Evolutionary conservation across 64 coral and sea anemone genomes (phyloP).

Genomic region (Stylophora pistillata): DNA sequence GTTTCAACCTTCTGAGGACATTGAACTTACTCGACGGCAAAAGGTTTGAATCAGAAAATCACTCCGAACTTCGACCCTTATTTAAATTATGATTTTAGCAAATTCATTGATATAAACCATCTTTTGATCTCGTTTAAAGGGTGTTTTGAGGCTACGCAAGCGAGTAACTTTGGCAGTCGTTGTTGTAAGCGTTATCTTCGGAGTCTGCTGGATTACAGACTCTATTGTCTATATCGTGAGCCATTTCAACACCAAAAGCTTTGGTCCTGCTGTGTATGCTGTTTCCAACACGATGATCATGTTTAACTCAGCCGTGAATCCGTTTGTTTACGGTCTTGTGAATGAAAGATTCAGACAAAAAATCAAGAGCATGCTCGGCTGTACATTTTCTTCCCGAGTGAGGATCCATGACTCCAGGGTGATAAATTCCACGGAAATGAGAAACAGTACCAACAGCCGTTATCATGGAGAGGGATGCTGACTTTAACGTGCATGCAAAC

Average conservation of each 20-base stretch:
- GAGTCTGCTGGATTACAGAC: conserved; percentile 2
- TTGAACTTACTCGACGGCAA: background rate
- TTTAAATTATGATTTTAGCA: too few relatives aligned
- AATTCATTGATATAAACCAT: too few relatives aligned
- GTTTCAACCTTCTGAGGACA: conserved; percentile 23
- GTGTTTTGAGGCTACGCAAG: too few relatives aligned
- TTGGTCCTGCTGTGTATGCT: background rate
- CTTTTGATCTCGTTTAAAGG: too few relatives aligned
- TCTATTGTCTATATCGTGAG: conserved; percentile 1
- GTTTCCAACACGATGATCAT: conserved; percentile 2
- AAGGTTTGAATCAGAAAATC: background rate
- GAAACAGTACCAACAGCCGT: background rate
- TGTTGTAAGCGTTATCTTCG: conserved; percentile 2
- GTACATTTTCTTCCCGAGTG: background rate
- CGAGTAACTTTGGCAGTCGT: background rate
- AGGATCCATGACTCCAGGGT: background rate
- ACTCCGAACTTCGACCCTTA: too few relatives aligned
- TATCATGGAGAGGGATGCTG: background rate
- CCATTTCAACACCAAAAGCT: background rate
- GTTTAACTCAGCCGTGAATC: background rate
- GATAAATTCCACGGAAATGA: background rate
- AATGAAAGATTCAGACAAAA: background rate
- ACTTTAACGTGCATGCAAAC: background rate
- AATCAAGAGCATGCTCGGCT: background rate
- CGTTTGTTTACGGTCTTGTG: background rate